Percentiles rank a stretch among this genome's conserved stretches.
Conservation (phyloP, 2,113 vertebrate species). For the Hemibagrus wyckioides region DNA sequence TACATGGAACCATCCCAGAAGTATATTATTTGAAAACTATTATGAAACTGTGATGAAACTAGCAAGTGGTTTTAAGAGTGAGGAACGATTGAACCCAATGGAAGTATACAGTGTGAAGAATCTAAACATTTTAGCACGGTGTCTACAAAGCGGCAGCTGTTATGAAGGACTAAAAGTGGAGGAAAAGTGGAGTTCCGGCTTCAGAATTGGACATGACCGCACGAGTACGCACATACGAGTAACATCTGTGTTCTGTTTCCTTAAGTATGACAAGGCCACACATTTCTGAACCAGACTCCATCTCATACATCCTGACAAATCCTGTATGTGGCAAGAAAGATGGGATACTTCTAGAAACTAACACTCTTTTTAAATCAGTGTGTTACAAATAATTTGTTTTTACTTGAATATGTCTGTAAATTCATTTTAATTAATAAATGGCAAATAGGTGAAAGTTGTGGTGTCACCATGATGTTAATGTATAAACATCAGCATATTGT, state of each 20-base stretch:
- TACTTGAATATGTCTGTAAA: neutral
- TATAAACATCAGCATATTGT: neutral
- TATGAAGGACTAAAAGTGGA: slow-evolving; percentile 5
- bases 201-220: neutral
- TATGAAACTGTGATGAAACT: neutral
- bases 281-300: slow-evolving; percentile 59
- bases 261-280: slow-evolving; percentile 59
- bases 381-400: neutral
- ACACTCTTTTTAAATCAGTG: neutral
- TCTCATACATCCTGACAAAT: neutral
- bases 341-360: neutral
- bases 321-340: neutral
- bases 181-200: neutral
- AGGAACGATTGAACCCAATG: neutral
- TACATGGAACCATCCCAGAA: neutral
- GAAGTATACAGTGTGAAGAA: neutral
- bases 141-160: slow-evolving; percentile 15
- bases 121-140: neutral
- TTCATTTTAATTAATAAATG: neutral
- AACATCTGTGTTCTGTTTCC: slow-evolving; percentile 23
- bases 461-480: neutral
- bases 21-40: neutral
- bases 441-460: neutral
- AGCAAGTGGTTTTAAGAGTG: neutral
- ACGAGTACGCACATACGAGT: neutral